Evolutionary conservation across 2,113 vertebrate genomes (phyloP).

Genomic region (Damaliscus lunatus): DNA sequence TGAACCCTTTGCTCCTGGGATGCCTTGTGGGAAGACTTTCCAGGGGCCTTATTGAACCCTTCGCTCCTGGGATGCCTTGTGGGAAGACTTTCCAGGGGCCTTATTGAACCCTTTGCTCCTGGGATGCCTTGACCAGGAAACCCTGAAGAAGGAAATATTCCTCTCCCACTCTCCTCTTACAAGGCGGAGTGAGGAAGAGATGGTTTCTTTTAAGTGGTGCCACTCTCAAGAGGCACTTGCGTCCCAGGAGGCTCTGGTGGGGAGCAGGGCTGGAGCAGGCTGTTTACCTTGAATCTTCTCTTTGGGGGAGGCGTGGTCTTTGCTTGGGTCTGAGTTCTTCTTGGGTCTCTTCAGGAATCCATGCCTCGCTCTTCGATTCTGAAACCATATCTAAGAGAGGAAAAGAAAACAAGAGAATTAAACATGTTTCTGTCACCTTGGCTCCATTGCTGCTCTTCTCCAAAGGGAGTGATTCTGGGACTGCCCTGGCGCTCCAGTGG

Average conservation of each 20-base stretch:
- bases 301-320: neutral
- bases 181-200: neutral
- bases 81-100: neutral
- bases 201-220: neutral
- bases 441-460: neutral
- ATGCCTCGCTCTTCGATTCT: slow-evolving; percentile 35
- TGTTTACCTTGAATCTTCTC: neutral
- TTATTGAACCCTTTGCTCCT: neutral
- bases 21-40: neutral
- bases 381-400: slow-evolving; percentile 36
- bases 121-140: neutral
- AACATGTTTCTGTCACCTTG: neutral
- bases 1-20: neutral
- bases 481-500: neutral
- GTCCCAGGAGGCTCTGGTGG: too few species aligned
- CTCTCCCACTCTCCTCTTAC: neutral
- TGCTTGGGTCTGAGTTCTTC: neutral
- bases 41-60: neutral
- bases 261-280: neutral
- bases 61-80: neutral
- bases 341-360: neutral
- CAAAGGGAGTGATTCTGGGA: neutral
- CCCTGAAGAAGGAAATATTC: neutral
- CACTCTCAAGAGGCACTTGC: neutral
- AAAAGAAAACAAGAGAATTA: neutral